phyloP scores from a whole-genome alignment of 2,797 vertebrate genomes.

The Dromococcyx pavoninus region DNA sequence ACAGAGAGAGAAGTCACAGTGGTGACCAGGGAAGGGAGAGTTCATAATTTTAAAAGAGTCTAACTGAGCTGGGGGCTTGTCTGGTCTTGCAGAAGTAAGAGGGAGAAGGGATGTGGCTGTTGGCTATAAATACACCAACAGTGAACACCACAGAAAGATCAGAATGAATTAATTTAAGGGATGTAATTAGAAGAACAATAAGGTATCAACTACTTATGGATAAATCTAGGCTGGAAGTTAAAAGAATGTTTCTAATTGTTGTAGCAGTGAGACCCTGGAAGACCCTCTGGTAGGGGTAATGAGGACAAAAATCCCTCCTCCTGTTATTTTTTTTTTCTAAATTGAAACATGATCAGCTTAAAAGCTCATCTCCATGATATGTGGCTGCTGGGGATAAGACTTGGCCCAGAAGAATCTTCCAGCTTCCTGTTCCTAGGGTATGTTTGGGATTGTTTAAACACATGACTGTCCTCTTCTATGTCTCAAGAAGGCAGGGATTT shows the following conservation, averaged over 20 bases:
- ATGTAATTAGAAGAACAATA: not conserved
- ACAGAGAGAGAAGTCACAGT: not conserved
- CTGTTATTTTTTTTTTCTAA: not conserved
- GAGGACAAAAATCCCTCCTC: not conserved
- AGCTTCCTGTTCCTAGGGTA: not conserved
- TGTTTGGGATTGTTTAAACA: not conserved
- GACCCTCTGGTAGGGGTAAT: accelerated
- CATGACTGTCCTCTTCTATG: not conserved
- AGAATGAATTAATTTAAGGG: not conserved
- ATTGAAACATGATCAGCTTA: not conserved
- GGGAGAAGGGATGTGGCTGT: not conserved
- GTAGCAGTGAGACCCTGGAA: not conserved
- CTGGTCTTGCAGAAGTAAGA: not conserved
- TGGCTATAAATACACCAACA: accelerated
- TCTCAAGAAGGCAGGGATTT: not conserved
- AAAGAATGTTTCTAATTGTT: not conserved
- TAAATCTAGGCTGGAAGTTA: not conserved
- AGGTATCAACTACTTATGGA: not conserved
- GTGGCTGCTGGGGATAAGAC: not conserved
- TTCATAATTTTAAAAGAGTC: not conserved
- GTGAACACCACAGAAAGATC: not conserved
- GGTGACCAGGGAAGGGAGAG: not conserved
- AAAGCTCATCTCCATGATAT: not conserved
- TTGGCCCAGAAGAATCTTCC: not conserved
- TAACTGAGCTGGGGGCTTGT: not conserved